These are phyloP conservation scores for Nymphalis urticae DNA, from an alignment of 2,888 invertebrate species.

Conservation along the genomic window DNA sequence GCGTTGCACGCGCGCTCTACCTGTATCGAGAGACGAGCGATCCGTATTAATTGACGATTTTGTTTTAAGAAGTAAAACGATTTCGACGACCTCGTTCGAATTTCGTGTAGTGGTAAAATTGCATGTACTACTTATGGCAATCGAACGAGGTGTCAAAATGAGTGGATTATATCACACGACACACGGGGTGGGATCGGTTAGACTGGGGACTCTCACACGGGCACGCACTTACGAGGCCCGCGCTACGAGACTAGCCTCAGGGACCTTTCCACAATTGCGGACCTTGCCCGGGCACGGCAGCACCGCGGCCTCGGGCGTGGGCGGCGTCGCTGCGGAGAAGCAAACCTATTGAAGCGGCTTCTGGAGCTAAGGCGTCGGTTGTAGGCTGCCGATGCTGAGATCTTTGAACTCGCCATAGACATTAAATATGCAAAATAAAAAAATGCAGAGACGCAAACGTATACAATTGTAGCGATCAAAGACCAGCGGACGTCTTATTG, in stretches of 20 bases:
- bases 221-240: conserved; percentile 62
- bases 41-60: background rate
- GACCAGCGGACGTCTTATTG: conserved; percentile 7
- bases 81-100: conserved; percentile 4
- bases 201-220: conserved; percentile 39
- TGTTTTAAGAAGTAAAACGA: background rate
- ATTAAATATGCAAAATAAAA: conserved; percentile 1
- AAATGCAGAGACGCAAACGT: conserved; percentile 7
- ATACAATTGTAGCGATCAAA: conserved; percentile 16
- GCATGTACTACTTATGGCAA: background rate
- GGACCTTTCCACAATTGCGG: conserved; percentile 60
- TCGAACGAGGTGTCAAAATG: conserved; percentile 6
- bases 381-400: conserved; percentile 5
- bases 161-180: conserved; percentile 42
- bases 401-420: conserved; percentile 9
- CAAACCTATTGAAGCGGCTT: conserved; percentile 44
- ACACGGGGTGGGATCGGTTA: conserved; percentile 43
- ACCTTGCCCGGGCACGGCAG: conserved; percentile 76
- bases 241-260: conserved; percentile 58
- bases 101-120: background rate
- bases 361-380: conserved; percentile 12
- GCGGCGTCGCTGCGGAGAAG: conserved; percentile 56
- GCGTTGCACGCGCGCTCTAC: conserved; percentile 75
- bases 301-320: conserved; percentile 58
- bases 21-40: conserved; percentile 43